These are phyloP conservation scores for Patella vulgata DNA, from an alignment of 1,140 invertebrate species.

Conservation along the genomic window DNA sequence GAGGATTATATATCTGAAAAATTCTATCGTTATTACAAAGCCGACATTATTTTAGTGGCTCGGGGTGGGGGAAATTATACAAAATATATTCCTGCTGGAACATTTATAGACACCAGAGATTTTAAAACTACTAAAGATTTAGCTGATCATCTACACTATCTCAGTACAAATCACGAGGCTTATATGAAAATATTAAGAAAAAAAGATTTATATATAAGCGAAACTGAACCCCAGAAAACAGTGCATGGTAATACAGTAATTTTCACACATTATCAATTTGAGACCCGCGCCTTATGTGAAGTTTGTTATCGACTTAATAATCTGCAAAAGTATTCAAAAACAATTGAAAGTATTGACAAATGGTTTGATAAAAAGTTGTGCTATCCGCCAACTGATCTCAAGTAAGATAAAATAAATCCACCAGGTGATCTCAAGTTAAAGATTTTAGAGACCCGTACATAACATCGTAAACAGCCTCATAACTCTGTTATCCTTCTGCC, in stretches of 20 bases:
- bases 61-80: no score
- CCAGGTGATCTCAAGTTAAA: no score
- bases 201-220: no score
- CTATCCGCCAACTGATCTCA: conserved; percentile 8
- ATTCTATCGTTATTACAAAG: conserved; percentile 61
- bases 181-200: no score
- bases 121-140: no score
- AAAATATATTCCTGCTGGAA: no score
- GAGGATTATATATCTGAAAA: conserved; percentile 62
- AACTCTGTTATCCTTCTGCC: no score
- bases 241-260: background rate
- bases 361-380: conserved; percentile 18
- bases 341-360: conserved; percentile 1
- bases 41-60: conserved; percentile 87
- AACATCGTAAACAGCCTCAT: no score
- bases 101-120: no score
- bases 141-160: no score
- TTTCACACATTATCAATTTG: conserved; percentile 14
- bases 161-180: no score
- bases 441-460: no score
- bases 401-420: background rate
- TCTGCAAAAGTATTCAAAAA: conserved; percentile 12
- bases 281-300: conserved; percentile 13
- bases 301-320: conserved; percentile 18
- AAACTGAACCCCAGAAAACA: conserved; percentile 68